These are phyloP conservation scores for Megalurothrips usitatus DNA, from an alignment of 2,888 invertebrate species.

Conservation along the genomic window DNA sequence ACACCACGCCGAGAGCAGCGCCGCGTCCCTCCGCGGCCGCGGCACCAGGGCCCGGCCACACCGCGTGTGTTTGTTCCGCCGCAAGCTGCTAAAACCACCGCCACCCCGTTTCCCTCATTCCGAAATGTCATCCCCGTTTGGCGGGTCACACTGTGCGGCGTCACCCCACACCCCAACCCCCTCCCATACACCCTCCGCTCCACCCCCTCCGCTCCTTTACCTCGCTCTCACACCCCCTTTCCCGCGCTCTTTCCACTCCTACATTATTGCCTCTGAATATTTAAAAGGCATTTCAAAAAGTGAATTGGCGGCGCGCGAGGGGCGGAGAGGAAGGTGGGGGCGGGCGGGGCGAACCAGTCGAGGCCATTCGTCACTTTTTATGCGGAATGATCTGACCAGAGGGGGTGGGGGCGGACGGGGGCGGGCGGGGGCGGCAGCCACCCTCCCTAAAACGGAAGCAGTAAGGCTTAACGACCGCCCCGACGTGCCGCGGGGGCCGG, in stretches of 20 bases:
- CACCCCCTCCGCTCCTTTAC: not conserved
- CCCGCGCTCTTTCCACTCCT: constrained; percentile 20
- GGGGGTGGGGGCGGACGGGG: not conserved
- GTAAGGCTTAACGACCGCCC: not conserved
- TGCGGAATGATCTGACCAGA: constrained; percentile 9
- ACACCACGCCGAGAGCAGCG: too few relatives aligned
- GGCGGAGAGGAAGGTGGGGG: not conserved
- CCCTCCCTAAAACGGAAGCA: not conserved
- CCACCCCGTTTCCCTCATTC: not conserved
- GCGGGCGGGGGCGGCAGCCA: not conserved
- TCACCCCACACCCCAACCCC: not conserved
- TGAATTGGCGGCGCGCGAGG: constrained; percentile 9
- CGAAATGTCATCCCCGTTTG: not conserved
- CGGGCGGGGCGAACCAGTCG: constrained; percentile 2
- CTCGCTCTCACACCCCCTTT: not conserved
- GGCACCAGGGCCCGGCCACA: not conserved
- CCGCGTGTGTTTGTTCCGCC: too few relatives aligned
- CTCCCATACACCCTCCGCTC: constrained; percentile 27
- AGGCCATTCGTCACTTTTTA: constrained; percentile 23
- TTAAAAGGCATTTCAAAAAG: constrained; percentile 26
- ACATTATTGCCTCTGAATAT: constrained; percentile 28
- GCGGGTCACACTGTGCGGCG: not conserved
- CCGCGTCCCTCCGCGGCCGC: not conserved
- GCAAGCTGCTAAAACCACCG: constrained; percentile 28
- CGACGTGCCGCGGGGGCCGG: too few relatives aligned